Conservation (phyloP, 2,888 invertebrate genomes). For the Epiblema foenella region DNA sequence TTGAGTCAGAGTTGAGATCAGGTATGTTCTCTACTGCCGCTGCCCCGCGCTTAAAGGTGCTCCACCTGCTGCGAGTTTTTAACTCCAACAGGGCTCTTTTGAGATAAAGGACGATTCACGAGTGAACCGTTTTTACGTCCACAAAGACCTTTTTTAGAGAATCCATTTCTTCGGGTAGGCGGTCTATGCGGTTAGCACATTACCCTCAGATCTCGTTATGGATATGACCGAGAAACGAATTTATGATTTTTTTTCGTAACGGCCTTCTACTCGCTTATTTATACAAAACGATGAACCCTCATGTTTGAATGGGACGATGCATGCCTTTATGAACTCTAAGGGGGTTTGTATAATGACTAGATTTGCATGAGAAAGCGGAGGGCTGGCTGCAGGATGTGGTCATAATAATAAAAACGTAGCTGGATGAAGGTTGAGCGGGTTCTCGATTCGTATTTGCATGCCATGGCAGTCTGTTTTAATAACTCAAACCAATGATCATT, state of each 20-base stretch:
- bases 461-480: slow-evolving; percentile 34
- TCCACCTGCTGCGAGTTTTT: slow-evolving; percentile 51
- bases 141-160: slow-evolving; percentile 63
- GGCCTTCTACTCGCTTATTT: slow-evolving; percentile 43
- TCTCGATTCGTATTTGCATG: slow-evolving; percentile 33
- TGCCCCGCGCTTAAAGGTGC: slow-evolving; percentile 42
- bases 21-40: no score
- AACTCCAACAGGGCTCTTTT: slow-evolving; percentile 57
- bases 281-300: slow-evolving; percentile 44
- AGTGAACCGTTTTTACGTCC: slow-evolving; percentile 61
- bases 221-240: slow-evolving; percentile 60
- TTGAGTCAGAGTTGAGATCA: no score
- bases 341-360: slow-evolving; percentile 29
- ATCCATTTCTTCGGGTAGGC: slow-evolving; percentile 63
- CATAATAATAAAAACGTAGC: slow-evolving; percentile 41
- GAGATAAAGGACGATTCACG: slow-evolving; percentile 62
- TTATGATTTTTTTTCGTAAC: slow-evolving; percentile 57
- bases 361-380: slow-evolving; percentile 39
- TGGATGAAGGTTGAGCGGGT: slow-evolving; percentile 35
- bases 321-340: slow-evolving; percentile 39
- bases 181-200: slow-evolving; percentile 66
- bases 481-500: slow-evolving; percentile 28
- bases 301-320: slow-evolving; percentile 42
- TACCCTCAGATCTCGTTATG: slow-evolving; percentile 56
- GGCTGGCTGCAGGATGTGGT: slow-evolving; percentile 35